These are phyloP conservation scores for Erythrocercus mccallii DNA, from an alignment of 2,113 vertebrate species.

Conservation along the genomic window DNA sequence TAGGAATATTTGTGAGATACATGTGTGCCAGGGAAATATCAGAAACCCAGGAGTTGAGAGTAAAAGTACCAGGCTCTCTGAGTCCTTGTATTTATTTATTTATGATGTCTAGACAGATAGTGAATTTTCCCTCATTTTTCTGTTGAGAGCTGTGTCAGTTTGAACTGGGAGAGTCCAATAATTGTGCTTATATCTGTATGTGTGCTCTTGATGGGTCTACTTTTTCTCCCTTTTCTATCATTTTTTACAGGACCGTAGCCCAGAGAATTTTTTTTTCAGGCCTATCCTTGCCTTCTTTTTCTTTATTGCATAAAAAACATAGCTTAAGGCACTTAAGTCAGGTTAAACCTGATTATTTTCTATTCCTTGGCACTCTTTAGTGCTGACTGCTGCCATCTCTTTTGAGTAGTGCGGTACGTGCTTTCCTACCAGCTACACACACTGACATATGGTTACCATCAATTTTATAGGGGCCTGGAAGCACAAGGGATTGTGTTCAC, in stretches of 20 bases:
- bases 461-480: conserved; percentile 5
- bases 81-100: conserved; percentile 5
- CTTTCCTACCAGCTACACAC: not conserved
- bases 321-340: not conserved
- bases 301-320: not conserved
- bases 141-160: not conserved
- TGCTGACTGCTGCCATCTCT: not conserved
- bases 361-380: not conserved
- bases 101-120: not conserved
- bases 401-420: not conserved
- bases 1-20: not conserved
- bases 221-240: not conserved
- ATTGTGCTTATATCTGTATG: not conserved
- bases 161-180: not conserved
- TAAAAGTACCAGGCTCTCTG: not conserved
- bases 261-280: not conserved
- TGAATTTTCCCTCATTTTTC: not conserved
- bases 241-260: not conserved
- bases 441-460: not conserved
- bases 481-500: not conserved
- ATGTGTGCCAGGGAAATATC: not conserved
- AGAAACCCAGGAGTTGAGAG: not conserved
- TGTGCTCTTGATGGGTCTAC: not conserved
- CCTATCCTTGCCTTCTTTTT: not conserved
- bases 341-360: not conserved